Percentiles rank a stretch among this genome's conserved stretches.
These are phyloP conservation scores for Petrocephalus microphthalmus DNA, from an alignment of 2,113 vertebrate genomes.

Conservation along the genomic window DNA sequence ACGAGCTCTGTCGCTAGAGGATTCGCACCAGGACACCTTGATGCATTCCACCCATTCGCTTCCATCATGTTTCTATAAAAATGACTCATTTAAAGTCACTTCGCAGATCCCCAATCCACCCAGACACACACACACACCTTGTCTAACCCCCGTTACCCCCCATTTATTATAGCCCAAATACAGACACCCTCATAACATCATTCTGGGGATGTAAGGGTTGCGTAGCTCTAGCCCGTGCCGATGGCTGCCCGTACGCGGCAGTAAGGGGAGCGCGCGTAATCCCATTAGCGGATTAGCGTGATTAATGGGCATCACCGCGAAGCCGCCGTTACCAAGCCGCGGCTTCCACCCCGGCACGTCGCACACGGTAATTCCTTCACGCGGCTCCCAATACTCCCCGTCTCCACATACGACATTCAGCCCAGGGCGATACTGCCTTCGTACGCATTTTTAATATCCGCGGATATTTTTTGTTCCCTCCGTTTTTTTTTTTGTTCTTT, in stretches of 20 bases:
- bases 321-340: neutral
- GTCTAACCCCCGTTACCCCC: neutral
- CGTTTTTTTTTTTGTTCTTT: conserved; percentile 47
- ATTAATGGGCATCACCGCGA: conserved; percentile 55
- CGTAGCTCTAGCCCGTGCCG: neutral
- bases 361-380: conserved; percentile 48
- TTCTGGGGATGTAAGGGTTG: neutral
- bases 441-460: conserved; percentile 59
- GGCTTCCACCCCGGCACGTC: neutral
- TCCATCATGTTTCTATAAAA: neutral
- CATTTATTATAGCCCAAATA: neutral
- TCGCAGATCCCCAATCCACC: neutral
- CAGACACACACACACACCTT: neutral
- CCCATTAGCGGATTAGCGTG: conserved; percentile 64
- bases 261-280: conserved; percentile 43
- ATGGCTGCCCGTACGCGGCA: conserved; percentile 2
- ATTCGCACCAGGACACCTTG: neutral
- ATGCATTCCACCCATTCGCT: neutral
- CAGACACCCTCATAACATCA: conserved; percentile 5
- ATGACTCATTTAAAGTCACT: neutral
- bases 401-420: conserved; percentile 35
- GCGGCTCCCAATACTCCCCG: conserved; percentile 45
- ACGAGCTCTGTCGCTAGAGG: neutral
- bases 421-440: conserved; percentile 47
- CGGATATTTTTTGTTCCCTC: conserved; percentile 45